phyloP scores from a whole-genome alignment of 2,113 vertebrate genomes.

The Protobothrops flavoviridis region DNA sequence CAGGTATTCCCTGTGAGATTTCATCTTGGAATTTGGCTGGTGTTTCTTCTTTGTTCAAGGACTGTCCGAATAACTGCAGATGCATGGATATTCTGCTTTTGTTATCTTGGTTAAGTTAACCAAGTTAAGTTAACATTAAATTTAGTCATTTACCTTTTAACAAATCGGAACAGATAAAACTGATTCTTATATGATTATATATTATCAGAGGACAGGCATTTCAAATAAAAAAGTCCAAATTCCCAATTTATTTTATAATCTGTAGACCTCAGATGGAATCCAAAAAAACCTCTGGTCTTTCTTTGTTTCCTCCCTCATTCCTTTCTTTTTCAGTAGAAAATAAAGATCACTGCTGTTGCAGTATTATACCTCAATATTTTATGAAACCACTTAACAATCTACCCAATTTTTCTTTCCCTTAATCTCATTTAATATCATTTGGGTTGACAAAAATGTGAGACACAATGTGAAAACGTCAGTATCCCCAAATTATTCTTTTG shows the following conservation, averaged over 20 bases:
- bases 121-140: not conserved
- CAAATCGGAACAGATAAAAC: not conserved
- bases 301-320: not conserved
- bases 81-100: not conserved
- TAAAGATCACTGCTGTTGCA: not conserved
- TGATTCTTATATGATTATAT: not conserved
- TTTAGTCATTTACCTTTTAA: not conserved
- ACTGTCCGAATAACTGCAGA: not conserved
- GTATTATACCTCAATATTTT: not conserved
- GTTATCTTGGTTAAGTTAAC: not conserved
- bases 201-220: not conserved
- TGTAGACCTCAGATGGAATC: not conserved
- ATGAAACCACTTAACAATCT: not conserved
- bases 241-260: not conserved
- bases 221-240: not conserved
- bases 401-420: not conserved
- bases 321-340: not conserved
- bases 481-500: not conserved
- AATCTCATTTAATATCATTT: not conserved
- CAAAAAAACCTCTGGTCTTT: not conserved
- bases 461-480: not conserved
- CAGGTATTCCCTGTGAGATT: not conserved
- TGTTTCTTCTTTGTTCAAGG: not conserved
- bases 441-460: not conserved
- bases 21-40: not conserved